Conservation (phyloP, 2,888 invertebrate genomes). For the Gastrophysa polygoni region DNA sequence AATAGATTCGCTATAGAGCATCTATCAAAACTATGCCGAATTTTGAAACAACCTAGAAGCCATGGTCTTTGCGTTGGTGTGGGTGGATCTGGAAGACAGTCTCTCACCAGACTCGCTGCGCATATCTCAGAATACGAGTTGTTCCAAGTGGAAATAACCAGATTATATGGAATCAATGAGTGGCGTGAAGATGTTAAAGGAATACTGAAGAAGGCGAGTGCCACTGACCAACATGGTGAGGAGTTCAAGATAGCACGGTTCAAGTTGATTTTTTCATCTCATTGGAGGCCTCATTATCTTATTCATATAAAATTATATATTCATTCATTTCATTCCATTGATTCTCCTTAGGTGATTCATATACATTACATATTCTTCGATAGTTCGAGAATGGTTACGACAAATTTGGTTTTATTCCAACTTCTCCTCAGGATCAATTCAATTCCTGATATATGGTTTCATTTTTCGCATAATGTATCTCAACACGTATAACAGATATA, state of each 20-base stretch:
- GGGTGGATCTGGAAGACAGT: slow-evolving; percentile 93
- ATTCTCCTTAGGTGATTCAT: too few relatives aligned
- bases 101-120: slow-evolving; percentile 86
- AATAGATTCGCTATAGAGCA: slow-evolving; percentile 93
- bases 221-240: slow-evolving; percentile 79
- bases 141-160: slow-evolving; percentile 90
- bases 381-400: too few relatives aligned
- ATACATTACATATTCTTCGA: too few relatives aligned
- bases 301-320: not conserved
- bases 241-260: too few relatives aligned
- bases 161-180: slow-evolving; percentile 80
- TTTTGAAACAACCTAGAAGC: slow-evolving; percentile 89
- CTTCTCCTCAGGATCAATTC: too few relatives aligned
- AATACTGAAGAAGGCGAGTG: slow-evolving; percentile 79
- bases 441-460: too few relatives aligned
- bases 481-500: too few relatives aligned
- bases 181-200: slow-evolving; percentile 91
- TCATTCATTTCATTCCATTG: not conserved
- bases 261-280: too few relatives aligned
- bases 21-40: slow-evolving; percentile 86
- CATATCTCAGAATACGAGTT: slow-evolving; percentile 94
- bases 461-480: too few relatives aligned
- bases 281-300: too few relatives aligned
- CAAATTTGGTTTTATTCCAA: too few relatives aligned
- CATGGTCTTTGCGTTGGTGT: slow-evolving; percentile 84